Percentiles rank a stretch among this genome's conserved stretches.
These are phyloP conservation scores for Larimichthys crocea DNA, from an alignment of 2,113 vertebrate genomes.

Conservation along the genomic window DNA sequence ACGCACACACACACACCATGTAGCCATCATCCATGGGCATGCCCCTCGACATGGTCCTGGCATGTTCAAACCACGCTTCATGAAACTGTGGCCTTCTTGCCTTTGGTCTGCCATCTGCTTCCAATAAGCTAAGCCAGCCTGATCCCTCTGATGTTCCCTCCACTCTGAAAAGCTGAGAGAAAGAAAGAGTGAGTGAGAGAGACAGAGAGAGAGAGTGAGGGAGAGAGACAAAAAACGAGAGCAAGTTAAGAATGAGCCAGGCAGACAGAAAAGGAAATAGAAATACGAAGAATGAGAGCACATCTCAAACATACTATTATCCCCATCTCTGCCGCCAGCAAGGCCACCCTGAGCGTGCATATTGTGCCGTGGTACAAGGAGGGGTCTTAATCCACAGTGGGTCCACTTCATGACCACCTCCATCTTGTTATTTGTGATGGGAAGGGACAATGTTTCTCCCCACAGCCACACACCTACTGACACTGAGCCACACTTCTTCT, in stretches of 20 bases:
- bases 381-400: conserved; percentile 50
- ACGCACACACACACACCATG: conserved; percentile 51
- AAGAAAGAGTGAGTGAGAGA: conserved; percentile 55
- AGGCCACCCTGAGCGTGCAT: conserved; percentile 56
- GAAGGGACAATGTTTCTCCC: conserved; percentile 54
- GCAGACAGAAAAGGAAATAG: conserved; percentile 53
- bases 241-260: conserved; percentile 49
- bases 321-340: conserved; percentile 30
- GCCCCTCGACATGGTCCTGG: conserved; percentile 80
- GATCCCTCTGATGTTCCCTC: conserved; percentile 82
- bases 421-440: conserved; percentile 54
- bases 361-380: conserved; percentile 29
- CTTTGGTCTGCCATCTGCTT: conserved; percentile 82
- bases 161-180: conserved; percentile 71
- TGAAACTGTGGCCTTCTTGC: conserved; percentile 84
- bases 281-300: conserved; percentile 60
- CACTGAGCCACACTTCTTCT: conserved; percentile 45
- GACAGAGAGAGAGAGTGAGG: conserved; percentile 35
- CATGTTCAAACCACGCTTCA: conserved; percentile 82
- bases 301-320: conserved; percentile 54
- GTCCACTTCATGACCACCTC: conserved; percentile 55
- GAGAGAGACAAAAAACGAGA: conserved; percentile 65
- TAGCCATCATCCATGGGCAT: conserved; percentile 78
- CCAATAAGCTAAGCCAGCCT: conserved; percentile 82
- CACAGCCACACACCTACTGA: conserved; percentile 40